Evolutionary conservation across 2,113 vertebrate species (phyloP), one percentile per base, ranked within the genome.

Genomic region (Pomatorhinus ruficollis): DNA sequence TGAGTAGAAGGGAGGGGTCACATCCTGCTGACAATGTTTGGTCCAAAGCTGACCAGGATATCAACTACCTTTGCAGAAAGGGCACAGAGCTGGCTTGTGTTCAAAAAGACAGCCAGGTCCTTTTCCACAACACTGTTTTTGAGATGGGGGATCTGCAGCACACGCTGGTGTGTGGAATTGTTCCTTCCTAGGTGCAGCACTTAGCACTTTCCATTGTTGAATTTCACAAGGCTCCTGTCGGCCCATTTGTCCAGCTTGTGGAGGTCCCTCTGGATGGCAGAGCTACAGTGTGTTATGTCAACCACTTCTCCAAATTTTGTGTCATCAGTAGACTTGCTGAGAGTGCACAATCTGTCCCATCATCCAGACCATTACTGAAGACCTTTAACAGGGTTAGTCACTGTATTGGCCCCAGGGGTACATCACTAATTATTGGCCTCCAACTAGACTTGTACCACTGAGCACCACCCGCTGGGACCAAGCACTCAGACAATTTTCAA

Each of bases 61-160:
- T 2, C 4, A 28, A 45, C 11, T 10, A 18, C 6, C 11, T 72
- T 69, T 63, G 7, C 12, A n/a, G 28, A 10, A 93, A 77, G 10
- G 13, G 8, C 4, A 23, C 8, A 27, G 49, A 7, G 1, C 3
- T 64, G 14, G 13, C 7, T 85, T 4, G 6, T 33, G n/a, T 22
- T 57, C 42, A 44, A 15, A 63, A 64, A 39, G 30, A 53, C 4
- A 24, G 5, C 0, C 39, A 42, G 4, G 2, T 49, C 8, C 5
- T 60, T 65, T 88, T 19, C 35, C 42, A 12, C 5, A n/a, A 19
- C n/a, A 5, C 11, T 63, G 5, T 18, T 68, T 89, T 84, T n/a
- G 28, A n/a, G 7, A 12, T 27, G 4, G 4, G 20, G 16, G 8
- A 14, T 35, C 1, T 17, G 6, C 33, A 74, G 35, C 25, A 50